A percentile compares a stretch with the other conserved stretches of the same genome.
These are phyloP conservation scores for Nyctibius grandis DNA, from an alignment of 2,797 vertebrate genomes.

Conservation along the genomic window DNA sequence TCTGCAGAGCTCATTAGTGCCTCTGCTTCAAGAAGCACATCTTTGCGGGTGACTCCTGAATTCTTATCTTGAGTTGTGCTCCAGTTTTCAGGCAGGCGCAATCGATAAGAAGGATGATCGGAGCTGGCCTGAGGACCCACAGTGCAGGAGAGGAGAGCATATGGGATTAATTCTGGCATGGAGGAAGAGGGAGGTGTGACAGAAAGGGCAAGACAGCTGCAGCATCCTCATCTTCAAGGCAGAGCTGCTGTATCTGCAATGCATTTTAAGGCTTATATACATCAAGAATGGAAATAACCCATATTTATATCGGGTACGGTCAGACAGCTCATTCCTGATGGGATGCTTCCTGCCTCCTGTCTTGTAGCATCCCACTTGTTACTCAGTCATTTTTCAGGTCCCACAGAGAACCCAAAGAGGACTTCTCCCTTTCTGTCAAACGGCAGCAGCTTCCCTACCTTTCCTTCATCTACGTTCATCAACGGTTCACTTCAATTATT, in stretches of 20 bases:
- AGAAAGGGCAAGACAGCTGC: neutral
- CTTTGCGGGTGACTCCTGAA: neutral
- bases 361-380: neutral
- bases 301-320: neutral
- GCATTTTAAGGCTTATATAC: neutral
- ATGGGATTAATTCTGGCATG: neutral
- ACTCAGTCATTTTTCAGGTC: neutral
- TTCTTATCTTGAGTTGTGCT: neutral
- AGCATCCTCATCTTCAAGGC: neutral
- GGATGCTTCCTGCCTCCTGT: neutral
- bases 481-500: neutral
- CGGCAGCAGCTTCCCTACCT: neutral
- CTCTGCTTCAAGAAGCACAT: neutral
- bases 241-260: neutral
- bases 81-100: neutral
- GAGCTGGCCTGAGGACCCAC: neutral
- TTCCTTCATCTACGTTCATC: neutral
- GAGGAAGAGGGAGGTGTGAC: neutral
- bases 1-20: neutral
- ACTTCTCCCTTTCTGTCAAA: neutral
- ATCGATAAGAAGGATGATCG: rapidly evolving
- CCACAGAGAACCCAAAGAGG: neutral
- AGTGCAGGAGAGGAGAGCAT: neutral
- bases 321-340: neutral
- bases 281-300: neutral